Percentiles rank a stretch among this genome's conserved stretches.
These are phyloP conservation scores for Leptinotarsa peninsularis DNA, from an alignment of 2,888 invertebrate genomes.

Conservation along the genomic window DNA sequence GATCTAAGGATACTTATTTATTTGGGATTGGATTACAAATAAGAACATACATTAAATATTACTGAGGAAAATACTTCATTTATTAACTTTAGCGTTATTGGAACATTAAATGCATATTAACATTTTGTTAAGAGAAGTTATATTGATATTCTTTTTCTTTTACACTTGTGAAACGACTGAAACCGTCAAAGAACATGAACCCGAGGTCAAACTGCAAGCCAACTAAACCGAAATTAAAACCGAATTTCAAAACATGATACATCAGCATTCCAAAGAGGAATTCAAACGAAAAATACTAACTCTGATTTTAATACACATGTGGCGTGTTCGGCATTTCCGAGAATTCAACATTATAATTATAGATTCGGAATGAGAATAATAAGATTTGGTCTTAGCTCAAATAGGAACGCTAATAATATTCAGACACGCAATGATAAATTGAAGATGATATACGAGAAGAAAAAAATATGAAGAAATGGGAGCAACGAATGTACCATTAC, in stretches of 20 bases:
- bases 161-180: not conserved
- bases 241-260: conserved; percentile 26
- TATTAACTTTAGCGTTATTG: too few relatives aligned
- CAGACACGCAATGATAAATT: conserved; percentile 50
- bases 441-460: conserved; percentile 31
- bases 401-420: conserved; percentile 49
- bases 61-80: too few relatives aligned
- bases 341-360: conserved; percentile 49
- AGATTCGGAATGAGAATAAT: conserved; percentile 49
- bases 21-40: too few relatives aligned
- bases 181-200: not conserved
- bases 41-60: too few relatives aligned
- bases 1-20: too few relatives aligned
- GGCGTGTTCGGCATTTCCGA: conserved; percentile 47
- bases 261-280: conserved; percentile 31
- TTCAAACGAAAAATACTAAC: conserved; percentile 37
- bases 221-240: conserved; percentile 19
- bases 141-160: not conserved
- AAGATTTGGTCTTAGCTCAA: conserved; percentile 49
- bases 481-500: conserved; percentile 29
- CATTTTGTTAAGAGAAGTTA: too few relatives aligned
- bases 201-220: conserved; percentile 26
- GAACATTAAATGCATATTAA: too few relatives aligned
- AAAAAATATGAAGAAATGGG: conserved; percentile 36
- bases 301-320: conserved; percentile 47